phyloP scores from a whole-genome alignment of 2,888 invertebrate species.

The Hyles lineata region DNA sequence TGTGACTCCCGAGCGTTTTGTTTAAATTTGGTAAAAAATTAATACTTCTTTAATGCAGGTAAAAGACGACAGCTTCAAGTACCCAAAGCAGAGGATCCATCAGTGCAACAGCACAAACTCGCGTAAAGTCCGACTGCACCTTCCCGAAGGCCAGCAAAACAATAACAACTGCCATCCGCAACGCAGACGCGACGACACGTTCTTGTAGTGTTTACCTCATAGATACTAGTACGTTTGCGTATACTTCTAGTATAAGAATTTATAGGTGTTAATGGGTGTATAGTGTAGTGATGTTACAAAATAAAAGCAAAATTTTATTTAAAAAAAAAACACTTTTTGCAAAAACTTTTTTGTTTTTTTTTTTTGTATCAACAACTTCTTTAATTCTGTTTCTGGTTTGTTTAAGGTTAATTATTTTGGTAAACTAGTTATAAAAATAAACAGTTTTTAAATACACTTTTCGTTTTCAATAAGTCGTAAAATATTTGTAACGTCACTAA shows the following conservation, averaged over 20 bases:
- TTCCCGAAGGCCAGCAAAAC: constrained; percentile 67
- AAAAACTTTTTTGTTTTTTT: neutral
- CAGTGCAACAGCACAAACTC: constrained; percentile 74
- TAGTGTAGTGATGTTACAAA: neutral
- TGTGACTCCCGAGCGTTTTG: too few species aligned
- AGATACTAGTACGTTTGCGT: neutral
- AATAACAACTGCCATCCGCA: constrained; percentile 72
- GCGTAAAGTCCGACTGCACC: constrained; percentile 72
- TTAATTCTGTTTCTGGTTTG: neutral
- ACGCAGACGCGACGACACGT: constrained; percentile 70
- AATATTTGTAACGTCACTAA: neutral
- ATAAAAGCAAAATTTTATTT: neutral
- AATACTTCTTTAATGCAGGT: constrained; percentile 50
- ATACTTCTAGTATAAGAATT: constrained; percentile 16
- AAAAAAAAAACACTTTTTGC: neutral
- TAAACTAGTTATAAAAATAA: neutral
- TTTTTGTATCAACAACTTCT: neutral
- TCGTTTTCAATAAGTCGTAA: neutral
- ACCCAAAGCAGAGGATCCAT: constrained; percentile 66
- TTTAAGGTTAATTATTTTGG: too few species aligned
- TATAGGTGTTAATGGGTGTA: neutral
- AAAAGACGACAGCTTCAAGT: constrained; percentile 75
- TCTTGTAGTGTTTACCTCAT: constrained; percentile 55
- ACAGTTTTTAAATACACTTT: neutral
- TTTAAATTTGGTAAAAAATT: neutral